A percentile compares a stretch with the other conserved stretches of the same genome.
phyloP scores from a whole-genome alignment of 2,888 invertebrate genomes.

The Stegophylla sp. region DNA sequence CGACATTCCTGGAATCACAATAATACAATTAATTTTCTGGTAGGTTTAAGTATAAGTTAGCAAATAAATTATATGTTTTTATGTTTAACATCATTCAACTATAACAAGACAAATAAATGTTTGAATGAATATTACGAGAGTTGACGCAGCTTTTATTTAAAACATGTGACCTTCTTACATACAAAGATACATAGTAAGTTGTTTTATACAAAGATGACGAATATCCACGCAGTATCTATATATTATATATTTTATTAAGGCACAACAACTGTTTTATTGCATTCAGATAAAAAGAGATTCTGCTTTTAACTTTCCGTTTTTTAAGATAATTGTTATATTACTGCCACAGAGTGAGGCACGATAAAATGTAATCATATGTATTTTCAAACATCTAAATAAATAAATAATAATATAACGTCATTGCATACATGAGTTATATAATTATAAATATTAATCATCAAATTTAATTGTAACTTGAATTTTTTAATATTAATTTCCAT shows the following conservation, averaged over 20 bases:
- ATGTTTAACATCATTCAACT: neutral
- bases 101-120: neutral
- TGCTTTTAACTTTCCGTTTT: neutral
- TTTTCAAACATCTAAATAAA: too few relatives aligned
- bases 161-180: constrained; percentile 2
- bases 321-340: neutral
- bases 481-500: too few relatives aligned
- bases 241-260: neutral
- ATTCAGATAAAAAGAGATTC: neutral
- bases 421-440: too few relatives aligned
- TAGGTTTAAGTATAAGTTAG: neutral
- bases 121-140: neutral
- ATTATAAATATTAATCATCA: too few relatives aligned
- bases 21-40: neutral
- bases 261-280: constrained; percentile 32
- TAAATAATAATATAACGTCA: too few relatives aligned
- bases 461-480: too few relatives aligned
- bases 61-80: neutral
- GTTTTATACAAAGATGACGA: neutral
- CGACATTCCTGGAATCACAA: constrained; percentile 42
- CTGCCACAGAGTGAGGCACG: too few relatives aligned
- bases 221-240: neutral
- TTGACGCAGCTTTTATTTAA: constrained; percentile 31
- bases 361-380: too few relatives aligned
- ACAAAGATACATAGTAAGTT: constrained; percentile 16